These are phyloP conservation scores for Lutraria lutraria DNA, from an alignment of 2,888 invertebrate genomes.

Conservation along the genomic window DNA sequence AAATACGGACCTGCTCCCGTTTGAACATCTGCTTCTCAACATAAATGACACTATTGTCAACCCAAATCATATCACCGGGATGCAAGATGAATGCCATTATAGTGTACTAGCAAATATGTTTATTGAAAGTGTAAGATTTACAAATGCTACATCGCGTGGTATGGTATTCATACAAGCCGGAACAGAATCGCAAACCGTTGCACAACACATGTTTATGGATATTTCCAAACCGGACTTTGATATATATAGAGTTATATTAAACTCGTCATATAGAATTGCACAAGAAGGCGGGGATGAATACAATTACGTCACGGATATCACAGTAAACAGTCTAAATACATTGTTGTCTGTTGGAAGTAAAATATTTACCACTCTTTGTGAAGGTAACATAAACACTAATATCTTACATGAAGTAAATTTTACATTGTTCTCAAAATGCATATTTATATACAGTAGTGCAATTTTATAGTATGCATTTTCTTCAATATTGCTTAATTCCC, in stretches of 20 bases:
- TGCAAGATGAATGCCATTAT: neutral
- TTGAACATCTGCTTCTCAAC: neutral
- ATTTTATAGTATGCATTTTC: neutral
- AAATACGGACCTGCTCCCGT: neutral
- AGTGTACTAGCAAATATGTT: neutral
- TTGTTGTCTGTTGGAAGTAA: neutral
- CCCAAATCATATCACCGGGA: neutral
- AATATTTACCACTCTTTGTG: neutral
- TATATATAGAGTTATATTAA: conserved; percentile 15
- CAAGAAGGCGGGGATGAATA: neutral
- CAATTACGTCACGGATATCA: neutral
- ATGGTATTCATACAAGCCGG: conserved; percentile 11
- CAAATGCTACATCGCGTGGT: neutral
- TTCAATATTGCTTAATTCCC: neutral
- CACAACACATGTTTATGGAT: neutral
- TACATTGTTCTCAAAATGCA: no score
- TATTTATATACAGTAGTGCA: no score
- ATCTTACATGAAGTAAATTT: neutral
- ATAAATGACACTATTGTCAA: conserved; percentile 18
- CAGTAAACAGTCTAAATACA: neutral
- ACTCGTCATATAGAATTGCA: neutral
- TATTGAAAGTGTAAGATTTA: neutral
- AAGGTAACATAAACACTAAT: neutral
- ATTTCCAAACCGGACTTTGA: neutral
- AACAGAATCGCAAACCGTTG: neutral